Evolutionary conservation across 2,888 invertebrate species (phyloP).

Genomic region (Trachelus tabidus): DNA sequence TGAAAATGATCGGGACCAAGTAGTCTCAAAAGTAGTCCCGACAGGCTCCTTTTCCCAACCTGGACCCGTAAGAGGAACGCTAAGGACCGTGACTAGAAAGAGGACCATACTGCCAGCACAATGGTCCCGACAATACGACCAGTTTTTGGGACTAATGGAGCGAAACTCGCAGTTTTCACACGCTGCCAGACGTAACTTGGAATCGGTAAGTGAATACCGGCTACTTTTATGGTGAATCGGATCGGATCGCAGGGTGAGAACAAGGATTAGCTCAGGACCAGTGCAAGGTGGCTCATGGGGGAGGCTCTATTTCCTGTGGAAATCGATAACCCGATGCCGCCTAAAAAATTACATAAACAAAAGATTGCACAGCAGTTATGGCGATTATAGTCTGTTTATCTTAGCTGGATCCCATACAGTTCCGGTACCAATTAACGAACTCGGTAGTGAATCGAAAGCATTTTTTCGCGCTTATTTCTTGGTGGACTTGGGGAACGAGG

Average conservation of each 20-base stretch:
- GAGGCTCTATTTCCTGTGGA: conserved; percentile 7
- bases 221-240: conserved; percentile 3
- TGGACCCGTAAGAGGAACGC: conserved; percentile 18
- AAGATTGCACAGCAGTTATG: conserved; percentile 32
- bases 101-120: conserved; percentile 30
- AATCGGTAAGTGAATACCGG: background rate
- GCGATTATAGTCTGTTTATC: background rate
- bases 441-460: conserved; percentile 12
- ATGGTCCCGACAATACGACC: conserved; percentile 42
- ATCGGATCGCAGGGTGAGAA: background rate
- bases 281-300: conserved; percentile 7
- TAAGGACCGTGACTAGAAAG: conserved; percentile 22
- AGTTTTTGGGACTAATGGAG: conserved; percentile 52
- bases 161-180: conserved; percentile 53
- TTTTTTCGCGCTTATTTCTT: conserved; percentile 19
- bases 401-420: background rate
- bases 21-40: background rate
- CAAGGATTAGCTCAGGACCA: background rate
- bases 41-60: background rate
- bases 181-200: conserved; percentile 40
- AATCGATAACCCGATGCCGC: conserved; percentile 44
- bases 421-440: background rate
- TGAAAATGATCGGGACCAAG: background rate
- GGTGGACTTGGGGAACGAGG: conserved; percentile 5
- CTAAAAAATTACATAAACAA: conserved; percentile 40